Percentiles rank a stretch among this genome's conserved stretches.
phyloP scores from a whole-genome alignment of 2,113 vertebrate genomes.

The Oenanthe melanoleuca region DNA sequence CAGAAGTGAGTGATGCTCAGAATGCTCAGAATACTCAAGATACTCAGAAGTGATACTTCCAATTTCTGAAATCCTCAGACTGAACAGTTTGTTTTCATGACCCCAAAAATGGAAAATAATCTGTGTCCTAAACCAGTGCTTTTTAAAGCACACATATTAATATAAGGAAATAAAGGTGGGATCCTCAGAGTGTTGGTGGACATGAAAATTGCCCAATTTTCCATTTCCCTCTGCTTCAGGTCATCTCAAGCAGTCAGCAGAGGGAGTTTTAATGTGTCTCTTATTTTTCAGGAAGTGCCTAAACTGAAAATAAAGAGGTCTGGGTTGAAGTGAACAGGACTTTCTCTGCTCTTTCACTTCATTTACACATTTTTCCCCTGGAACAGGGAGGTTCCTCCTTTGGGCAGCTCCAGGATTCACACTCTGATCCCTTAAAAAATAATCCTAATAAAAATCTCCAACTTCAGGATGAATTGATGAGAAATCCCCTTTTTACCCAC shows the following conservation, averaged over 20 bases:
- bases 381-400: background rate
- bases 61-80: background rate
- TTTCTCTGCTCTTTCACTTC: background rate
- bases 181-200: background rate
- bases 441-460: background rate
- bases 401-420: background rate
- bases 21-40: too few relatives aligned
- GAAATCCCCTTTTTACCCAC: background rate
- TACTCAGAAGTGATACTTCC: background rate
- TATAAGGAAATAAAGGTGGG: background rate
- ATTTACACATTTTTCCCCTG: background rate
- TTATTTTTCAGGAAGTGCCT: background rate
- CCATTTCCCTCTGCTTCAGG: background rate
- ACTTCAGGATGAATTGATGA: background rate
- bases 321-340: fast-evolving
- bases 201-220: background rate
- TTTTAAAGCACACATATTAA: background rate
- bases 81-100: background rate
- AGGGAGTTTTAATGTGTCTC: background rate
- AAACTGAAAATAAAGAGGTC: background rate
- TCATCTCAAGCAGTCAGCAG: background rate
- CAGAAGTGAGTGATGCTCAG: background rate
- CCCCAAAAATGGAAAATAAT: background rate
- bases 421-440: background rate
- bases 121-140: background rate